These are phyloP conservation scores for Rhinichthys osculus DNA, from an alignment of 2,797 vertebrate species.

Conservation along the genomic window DNA sequence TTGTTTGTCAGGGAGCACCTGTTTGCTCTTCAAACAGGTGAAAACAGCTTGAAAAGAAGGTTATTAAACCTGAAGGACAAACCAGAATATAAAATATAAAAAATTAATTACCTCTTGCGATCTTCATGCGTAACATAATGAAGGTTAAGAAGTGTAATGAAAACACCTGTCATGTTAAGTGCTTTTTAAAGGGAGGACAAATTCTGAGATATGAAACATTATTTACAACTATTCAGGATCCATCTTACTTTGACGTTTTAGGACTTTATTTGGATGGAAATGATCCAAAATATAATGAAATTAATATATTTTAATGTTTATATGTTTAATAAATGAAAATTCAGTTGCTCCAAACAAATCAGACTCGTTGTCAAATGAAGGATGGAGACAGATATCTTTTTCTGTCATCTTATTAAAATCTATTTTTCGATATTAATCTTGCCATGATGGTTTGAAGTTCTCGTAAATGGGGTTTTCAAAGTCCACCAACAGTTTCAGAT, in stretches of 20 bases:
- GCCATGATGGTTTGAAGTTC: constrained; percentile 25
- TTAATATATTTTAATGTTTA: too few species aligned
- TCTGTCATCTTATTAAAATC: constrained; percentile 7
- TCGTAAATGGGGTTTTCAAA: constrained; percentile 30
- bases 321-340: neutral
- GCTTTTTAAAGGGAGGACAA: neutral
- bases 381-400: neutral
- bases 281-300: neutral
- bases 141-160: constrained; percentile 22
- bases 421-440: constrained; percentile 12
- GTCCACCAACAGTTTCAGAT: constrained; percentile 22
- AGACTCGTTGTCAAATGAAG: neutral
- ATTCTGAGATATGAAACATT: neutral
- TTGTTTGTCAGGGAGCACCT: constrained; percentile 19
- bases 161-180: constrained; percentile 20
- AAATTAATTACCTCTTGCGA: neutral
- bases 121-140: neutral
- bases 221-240: neutral
- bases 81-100: neutral
- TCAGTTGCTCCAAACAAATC: neutral
- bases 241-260: neutral
- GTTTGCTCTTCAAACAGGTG: constrained; percentile 12
- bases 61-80: constrained; percentile 11
- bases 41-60: constrained; percentile 7
- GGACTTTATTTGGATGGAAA: neutral